Conservation (phyloP, 2,113 vertebrate genomes). For the Brachirus orientalis region DNA sequence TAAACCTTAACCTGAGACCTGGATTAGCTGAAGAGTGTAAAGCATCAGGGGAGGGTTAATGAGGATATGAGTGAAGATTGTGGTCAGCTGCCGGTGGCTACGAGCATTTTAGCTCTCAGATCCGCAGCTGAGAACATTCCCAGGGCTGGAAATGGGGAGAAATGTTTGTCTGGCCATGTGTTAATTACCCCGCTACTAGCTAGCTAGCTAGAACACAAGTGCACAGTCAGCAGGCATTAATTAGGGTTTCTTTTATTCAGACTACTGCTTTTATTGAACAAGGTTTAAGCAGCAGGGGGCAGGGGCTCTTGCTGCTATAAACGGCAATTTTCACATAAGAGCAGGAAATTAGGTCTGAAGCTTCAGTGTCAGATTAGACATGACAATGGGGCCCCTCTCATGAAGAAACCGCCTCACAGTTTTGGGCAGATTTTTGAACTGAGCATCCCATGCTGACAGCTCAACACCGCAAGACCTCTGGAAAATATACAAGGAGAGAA, state of each 20-base stretch:
- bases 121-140: slow-evolving; percentile 69
- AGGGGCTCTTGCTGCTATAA: slow-evolving; percentile 60
- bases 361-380: slow-evolving; percentile 56
- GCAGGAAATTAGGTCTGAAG: slow-evolving; percentile 72
- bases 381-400: slow-evolving; percentile 35
- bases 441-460: slow-evolving; percentile 31
- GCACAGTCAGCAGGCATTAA: slow-evolving; percentile 79
- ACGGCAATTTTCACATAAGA: slow-evolving; percentile 69
- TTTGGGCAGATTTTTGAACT: slow-evolving; percentile 36
- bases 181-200: slow-evolving; percentile 75
- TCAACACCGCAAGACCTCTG: slow-evolving; percentile 21
- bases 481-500: slow-evolving; percentile 31
- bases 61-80: slow-evolving; percentile 67
- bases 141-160: slow-evolving; percentile 47
- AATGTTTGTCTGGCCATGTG: slow-evolving; percentile 59
- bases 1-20: slow-evolving; percentile 71
- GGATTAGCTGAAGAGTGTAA: slow-evolving; percentile 65
- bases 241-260: slow-evolving; percentile 76
- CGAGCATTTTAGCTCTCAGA: slow-evolving; percentile 65
- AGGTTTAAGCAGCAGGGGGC: slow-evolving; percentile 67
- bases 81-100: slow-evolving; percentile 59
- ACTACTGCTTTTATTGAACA: slow-evolving; percentile 76
- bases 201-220: slow-evolving; percentile 70
- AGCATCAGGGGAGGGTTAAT: slow-evolving; percentile 75
- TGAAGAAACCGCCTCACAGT: slow-evolving; percentile 30